phyloP scores from a whole-genome alignment of 2,888 invertebrate genomes.

The Neoascia interrupta region DNA sequence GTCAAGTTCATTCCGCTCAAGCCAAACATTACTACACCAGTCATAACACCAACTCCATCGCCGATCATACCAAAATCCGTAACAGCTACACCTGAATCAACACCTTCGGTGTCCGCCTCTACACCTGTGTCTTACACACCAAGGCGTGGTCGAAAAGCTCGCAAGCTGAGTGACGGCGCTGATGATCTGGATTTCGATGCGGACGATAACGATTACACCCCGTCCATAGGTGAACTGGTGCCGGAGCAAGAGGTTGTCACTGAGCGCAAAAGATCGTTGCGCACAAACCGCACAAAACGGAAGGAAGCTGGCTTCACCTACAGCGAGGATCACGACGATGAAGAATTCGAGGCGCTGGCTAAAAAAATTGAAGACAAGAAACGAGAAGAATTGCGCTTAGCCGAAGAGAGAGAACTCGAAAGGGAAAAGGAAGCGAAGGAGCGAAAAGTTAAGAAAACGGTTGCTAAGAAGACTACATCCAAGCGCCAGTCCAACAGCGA shows the following conservation, averaged over 20 bases:
- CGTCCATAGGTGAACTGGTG: constrained; percentile 37
- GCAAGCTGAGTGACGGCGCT: constrained; percentile 50
- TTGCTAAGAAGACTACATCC: constrained; percentile 58
- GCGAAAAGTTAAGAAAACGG: constrained; percentile 45
- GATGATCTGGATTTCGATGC: constrained; percentile 13
- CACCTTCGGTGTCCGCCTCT: neutral
- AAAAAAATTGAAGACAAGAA: constrained; percentile 59
- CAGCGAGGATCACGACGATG: constrained; percentile 72
- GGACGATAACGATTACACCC: constrained; percentile 58
- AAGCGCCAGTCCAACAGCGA: constrained; percentile 24
- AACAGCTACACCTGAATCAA: neutral
- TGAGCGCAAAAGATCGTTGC: constrained; percentile 71
- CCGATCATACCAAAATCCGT: constrained; percentile 16
- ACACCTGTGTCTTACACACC: neutral
- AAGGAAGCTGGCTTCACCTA: constrained; percentile 72
- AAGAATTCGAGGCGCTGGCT: constrained; percentile 68
- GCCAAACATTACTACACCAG: neutral
- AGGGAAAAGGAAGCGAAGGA: constrained; percentile 33
- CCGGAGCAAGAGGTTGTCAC: constrained; percentile 47
- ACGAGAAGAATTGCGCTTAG: constrained; percentile 37
- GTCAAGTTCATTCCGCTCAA: neutral
- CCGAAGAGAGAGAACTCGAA: constrained; percentile 51
- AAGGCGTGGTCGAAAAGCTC: constrained; percentile 33
- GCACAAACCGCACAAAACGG: constrained; percentile 71
- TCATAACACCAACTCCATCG: constrained; percentile 1